These are phyloP conservation scores for Mesoclemmys tuberculata DNA, from an alignment of 2,113 vertebrate species.

Conservation along the genomic window DNA sequence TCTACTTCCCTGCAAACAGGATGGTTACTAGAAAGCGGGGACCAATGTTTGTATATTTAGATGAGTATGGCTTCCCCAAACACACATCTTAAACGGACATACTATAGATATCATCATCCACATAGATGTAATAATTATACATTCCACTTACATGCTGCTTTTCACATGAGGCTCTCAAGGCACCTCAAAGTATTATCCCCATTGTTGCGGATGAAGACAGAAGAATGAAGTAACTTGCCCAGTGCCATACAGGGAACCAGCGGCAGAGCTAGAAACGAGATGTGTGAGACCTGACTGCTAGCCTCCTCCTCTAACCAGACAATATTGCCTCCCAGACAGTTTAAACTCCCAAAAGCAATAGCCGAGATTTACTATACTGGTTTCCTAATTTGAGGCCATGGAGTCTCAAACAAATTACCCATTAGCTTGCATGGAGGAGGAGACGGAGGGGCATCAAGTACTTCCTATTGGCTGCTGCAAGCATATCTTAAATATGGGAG, in stretches of 20 bases:
- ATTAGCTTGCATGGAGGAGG: slow-evolving; percentile 40
- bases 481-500: slow-evolving; percentile 4
- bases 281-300: neutral
- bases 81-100: neutral
- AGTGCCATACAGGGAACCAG: neutral
- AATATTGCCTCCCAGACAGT: neutral
- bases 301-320: neutral
- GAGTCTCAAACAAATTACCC: slow-evolving; percentile 40
- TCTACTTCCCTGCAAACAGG: neutral
- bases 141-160: neutral
- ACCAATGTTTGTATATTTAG: neutral
- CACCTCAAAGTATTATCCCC: neutral
- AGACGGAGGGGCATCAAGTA: neutral
- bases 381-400: slow-evolving; percentile 16
- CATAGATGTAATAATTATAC: rapidly evolving
- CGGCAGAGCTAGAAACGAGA: neutral
- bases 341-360: slow-evolving; percentile 14
- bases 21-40: neutral
- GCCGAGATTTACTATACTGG: neutral
- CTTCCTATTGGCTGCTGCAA: neutral
- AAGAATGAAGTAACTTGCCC: neutral
- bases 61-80: neutral
- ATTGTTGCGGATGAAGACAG: neutral
- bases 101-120: neutral
- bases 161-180: neutral